A percentile compares a stretch with the other conserved stretches of the same genome.
phyloP scores from a whole-genome alignment of 2,113 vertebrate genomes.

The Parus major region DNA sequence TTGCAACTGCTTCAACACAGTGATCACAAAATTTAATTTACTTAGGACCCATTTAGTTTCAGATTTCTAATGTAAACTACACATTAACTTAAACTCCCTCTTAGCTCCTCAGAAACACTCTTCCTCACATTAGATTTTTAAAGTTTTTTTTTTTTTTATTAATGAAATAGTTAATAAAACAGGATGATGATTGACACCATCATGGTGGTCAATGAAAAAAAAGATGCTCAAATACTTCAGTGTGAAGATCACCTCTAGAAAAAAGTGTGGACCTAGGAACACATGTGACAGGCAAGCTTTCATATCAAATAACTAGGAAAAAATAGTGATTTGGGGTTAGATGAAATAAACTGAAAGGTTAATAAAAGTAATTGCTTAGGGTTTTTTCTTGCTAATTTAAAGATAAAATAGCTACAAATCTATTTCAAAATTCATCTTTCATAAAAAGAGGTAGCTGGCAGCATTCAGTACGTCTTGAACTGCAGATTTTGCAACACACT shows the following conservation, averaged over 20 bases:
- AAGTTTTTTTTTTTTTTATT: neutral
- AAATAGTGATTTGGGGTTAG: neutral
- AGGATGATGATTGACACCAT: neutral
- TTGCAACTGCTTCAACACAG: neutral
- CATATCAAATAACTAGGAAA: neutral
- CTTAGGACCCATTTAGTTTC: neutral
- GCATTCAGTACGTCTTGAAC: neutral
- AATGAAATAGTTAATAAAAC: neutral
- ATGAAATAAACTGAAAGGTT: neutral
- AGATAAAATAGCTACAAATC: neutral
- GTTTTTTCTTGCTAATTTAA: neutral
- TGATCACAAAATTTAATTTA: neutral
- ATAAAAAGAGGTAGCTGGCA: neutral
- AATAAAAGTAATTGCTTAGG: neutral
- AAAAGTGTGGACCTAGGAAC: neutral
- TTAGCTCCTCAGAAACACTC: neutral
- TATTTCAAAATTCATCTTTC: neutral
- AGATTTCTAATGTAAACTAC: neutral
- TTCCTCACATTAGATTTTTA: neutral
- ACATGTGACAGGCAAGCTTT: neutral
- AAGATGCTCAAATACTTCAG: neutral
- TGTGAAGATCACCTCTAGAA: neutral
- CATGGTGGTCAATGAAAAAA: neutral
- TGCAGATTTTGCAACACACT: neutral
- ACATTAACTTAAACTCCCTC: neutral